Percentiles rank a stretch among this genome's conserved stretches.
Conservation (phyloP, 2,797 vertebrate genomes). For the Adrianichthys oophorus region DNA sequence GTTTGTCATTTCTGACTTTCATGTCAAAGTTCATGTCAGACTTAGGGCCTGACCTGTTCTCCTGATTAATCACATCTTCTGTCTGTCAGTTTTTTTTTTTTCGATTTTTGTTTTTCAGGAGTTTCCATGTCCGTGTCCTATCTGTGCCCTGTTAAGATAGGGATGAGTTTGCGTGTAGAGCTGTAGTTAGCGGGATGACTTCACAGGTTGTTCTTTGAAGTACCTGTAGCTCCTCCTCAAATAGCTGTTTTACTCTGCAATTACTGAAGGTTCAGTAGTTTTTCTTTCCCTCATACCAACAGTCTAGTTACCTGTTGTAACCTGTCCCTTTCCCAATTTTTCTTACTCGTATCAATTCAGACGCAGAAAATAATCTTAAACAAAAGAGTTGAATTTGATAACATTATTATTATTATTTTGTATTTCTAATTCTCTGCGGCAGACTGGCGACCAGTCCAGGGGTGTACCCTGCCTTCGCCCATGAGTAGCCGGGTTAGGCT, state of each 20-base stretch:
- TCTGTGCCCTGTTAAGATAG: too few species aligned
- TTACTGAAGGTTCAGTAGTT: constrained; percentile 27
- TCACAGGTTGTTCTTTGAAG: constrained; percentile 31
- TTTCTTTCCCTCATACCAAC: constrained; percentile 17
- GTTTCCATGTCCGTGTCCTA: too few species aligned
- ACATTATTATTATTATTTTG: not conserved
- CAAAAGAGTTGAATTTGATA: not conserved
- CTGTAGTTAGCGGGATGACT: constrained; percentile 6
- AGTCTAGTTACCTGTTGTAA: constrained; percentile 36
- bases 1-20: too few species aligned
- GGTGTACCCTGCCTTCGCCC: too few species aligned
- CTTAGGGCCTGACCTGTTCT: too few species aligned
- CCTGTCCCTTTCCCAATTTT: constrained; percentile 26
- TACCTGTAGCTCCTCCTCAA: constrained; percentile 21
- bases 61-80: too few species aligned
- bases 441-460: too few species aligned
- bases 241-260: constrained; percentile 34
- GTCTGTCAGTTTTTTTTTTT: too few species aligned
- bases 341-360: constrained; percentile 7
- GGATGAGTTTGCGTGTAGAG: constrained; percentile 7
- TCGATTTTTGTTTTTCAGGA: too few species aligned
- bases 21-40: too few species aligned
- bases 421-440: constrained; percentile 5
- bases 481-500: too few species aligned
- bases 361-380: constrained; percentile 10